Base-by-base conservation (phyloP, 2,888 invertebrate genomes). In the Panzeria rudis region DNA sequence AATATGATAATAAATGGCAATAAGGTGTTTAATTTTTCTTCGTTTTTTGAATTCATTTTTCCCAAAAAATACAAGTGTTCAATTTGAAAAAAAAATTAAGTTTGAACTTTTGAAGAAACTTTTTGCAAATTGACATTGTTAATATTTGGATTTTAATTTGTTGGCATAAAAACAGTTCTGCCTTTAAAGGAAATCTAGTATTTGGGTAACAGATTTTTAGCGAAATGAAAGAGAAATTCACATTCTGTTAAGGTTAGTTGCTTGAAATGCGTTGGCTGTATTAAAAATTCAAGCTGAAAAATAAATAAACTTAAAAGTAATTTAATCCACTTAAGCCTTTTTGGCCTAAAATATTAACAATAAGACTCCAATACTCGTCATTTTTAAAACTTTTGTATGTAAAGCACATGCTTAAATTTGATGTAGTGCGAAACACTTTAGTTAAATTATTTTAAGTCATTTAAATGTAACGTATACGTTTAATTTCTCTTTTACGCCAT, bases 211-310 rank as follows among this genome's bases (percentile, higher is more conserved):
- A 17, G n/a, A 47, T 23, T 0, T 23, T 56, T 54, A 5, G 13
- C 7, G 68, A 62, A 72, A 66, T 77, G 72, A 81, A 76, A 47
- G 77, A 81, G 84, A 84, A 88, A 87, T 87, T 88, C 86, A 76
- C 73, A 69, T 69, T 82, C 86, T 87, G 88, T 88, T 88, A 87
- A 88, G 87, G 87, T 87, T 86, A 87, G 87, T 15, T 86, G 86
- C 81, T 75, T 83, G 77, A 35, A 41, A 35, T 59, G 54, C 59
- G 82, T 68, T 84, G 73, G 76, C 68, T 56, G 52, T 13, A n/a
- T 3, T 8, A 15, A 23, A 13, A 35, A 9, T 29, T 38, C 0
- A 17, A 44, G n/a, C 35, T 15, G 4, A 47, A 6, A 2, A 17
- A n/a, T 9, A 15, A 32, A 35, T 3, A 29, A 9, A n/a, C 3